Evolutionary conservation across 92 coral and sea anemone genomes (phyloP).

Genomic region (Virgularia gustaviana): DNA sequence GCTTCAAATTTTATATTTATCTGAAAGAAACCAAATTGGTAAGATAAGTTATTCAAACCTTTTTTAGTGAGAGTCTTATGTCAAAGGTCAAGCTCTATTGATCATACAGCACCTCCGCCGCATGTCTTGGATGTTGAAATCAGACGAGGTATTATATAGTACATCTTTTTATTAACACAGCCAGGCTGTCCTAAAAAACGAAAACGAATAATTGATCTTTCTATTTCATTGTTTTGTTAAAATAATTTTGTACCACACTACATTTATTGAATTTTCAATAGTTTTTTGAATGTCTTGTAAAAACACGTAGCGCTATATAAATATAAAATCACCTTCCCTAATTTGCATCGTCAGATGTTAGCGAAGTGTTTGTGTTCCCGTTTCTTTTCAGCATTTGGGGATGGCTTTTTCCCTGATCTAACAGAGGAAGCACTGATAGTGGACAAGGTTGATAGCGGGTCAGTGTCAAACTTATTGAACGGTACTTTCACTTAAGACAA

Average conservation of each 20-base stretch:
- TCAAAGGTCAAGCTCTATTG: conserved; percentile 87
- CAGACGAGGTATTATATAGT: conserved; percentile 49
- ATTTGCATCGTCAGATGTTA: too few relatives aligned
- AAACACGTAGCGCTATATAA: too few relatives aligned
- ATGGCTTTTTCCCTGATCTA: conserved; percentile 29
- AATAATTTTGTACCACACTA: background rate
- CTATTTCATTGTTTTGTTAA: background rate
- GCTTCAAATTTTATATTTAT: background rate
- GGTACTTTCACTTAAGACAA: too few relatives aligned
- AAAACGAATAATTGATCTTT: background rate
- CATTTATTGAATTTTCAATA: background rate
- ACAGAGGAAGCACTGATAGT: conserved; percentile 21
- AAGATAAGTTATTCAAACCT: background rate
- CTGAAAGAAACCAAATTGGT: background rate
- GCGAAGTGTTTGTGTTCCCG: too few relatives aligned
- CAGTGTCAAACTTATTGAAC: too few relatives aligned
- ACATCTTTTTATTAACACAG: background rate
- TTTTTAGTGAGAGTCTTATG: conserved; percentile 81
- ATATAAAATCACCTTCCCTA: too few relatives aligned
- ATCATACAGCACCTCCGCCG: conserved; percentile 81
- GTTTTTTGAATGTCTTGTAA: too few relatives aligned
- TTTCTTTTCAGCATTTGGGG: conserved; percentile 16
- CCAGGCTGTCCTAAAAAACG: background rate
- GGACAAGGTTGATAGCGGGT: conserved; percentile 35
- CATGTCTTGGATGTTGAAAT: conserved; percentile 63